These are phyloP conservation scores for Drosophila ercepeae DNA, from an alignment of 1,140 invertebrate species.

Conservation along the genomic window DNA sequence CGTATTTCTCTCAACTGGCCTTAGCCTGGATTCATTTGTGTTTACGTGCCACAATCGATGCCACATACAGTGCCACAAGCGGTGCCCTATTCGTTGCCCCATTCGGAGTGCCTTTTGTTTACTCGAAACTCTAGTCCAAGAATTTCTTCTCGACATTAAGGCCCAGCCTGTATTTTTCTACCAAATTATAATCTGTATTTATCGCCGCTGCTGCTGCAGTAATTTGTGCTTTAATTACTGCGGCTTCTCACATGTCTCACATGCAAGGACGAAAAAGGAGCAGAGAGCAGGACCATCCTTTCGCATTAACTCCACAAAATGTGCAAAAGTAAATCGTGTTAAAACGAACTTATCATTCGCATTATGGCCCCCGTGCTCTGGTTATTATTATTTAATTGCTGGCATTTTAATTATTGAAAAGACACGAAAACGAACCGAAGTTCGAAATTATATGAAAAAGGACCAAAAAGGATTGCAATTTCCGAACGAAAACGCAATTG, in stretches of 20 bases:
- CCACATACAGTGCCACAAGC: no score
- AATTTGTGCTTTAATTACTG: conserved; percentile 72
- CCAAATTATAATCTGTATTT: conserved; percentile 49
- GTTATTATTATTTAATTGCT: conserved; percentile 77
- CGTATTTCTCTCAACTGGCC: conserved; percentile 44
- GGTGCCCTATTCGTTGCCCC: no score
- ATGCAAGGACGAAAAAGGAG: conserved; percentile 2
- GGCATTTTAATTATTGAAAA: conserved; percentile 70
- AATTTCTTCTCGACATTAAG: conserved; percentile 5
- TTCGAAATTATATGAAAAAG: conserved; percentile 35
- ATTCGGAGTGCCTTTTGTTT: no score
- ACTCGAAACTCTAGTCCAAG: no score
- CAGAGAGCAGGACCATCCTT: no score
- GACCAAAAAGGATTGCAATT: conserved; percentile 64
- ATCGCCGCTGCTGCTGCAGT: conserved; percentile 39
- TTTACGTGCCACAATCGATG: conserved; percentile 41
- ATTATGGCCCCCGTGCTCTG: conserved; percentile 32
- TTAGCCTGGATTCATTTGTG: conserved; percentile 45
- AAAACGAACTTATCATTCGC: conserved; percentile 78
- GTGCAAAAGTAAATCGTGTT: conserved; percentile 73
- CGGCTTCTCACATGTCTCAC: no score
- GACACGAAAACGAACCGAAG: conserved; percentile 41
- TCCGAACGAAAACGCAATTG: conserved; percentile 56
- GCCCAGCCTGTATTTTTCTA: conserved; percentile 11
- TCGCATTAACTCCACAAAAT: conserved; percentile 62